Base-by-base conservation (phyloP, 2,113 vertebrate species). In the Pandion haliaetus region DNA sequence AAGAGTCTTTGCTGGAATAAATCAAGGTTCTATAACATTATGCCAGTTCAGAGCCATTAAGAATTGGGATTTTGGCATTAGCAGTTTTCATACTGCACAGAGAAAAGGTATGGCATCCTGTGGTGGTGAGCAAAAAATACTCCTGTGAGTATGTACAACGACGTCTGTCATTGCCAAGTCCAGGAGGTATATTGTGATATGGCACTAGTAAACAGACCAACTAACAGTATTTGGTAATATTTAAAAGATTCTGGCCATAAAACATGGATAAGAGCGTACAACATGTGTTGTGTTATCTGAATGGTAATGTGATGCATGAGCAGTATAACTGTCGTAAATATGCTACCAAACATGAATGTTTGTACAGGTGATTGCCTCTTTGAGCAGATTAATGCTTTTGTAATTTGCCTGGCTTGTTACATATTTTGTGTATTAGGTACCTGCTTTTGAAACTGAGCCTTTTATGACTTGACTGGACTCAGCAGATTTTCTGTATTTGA, bases 401-500 rank as follows among this genome's bases (percentile, higher is more conserved):
- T 82, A 73, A 80, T 95, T 87, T 93, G 16, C 67, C 73, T 77
- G 29, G 7, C n/a, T 83, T 62, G 19, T 81, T 94, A 47, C 12
- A 1, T 55, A 17, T 83, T 77, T 94, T 44, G 5, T 58, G 20
- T 25, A 31, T 58, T 45, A 59, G 16, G 29, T 54, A 32, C n/a
- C 76, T 3, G 1, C 63, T 52, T 87, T 86, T 88, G 62, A 67
- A 93, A 83, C 5, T 1, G 31, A 73, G 54, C 52, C 38, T 50
- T 65, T 74, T 81, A 14, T 25, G 38, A 66, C 72, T 88, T 94
- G 14, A 10, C 40, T 76, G 69, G 65, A 63, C 52, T 96, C 71
- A 78, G 93, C 83, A 88, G 67, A 97, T 96, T 96, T 96, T 97
- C 98, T 98, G 90, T 98, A 97, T 82, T 98, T 98, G 95, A 98